A percentile compares a stretch with the other conserved stretches of the same genome.
Conservation (phyloP, 1,140 invertebrate genomes). For the Anoplophora glabripennis region DNA sequence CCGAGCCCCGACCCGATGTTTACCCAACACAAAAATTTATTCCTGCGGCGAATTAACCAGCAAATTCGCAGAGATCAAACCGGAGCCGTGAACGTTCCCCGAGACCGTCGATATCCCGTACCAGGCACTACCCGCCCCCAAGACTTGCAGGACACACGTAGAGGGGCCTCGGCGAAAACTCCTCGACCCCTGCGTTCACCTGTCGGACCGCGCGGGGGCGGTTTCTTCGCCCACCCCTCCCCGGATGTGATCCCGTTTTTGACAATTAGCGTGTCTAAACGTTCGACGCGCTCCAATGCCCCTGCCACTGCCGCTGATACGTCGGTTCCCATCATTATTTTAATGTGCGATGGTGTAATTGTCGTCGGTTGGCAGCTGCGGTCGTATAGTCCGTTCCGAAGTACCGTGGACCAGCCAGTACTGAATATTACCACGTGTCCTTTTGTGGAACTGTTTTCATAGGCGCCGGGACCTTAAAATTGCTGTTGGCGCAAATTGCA, state of each 20-base stretch:
- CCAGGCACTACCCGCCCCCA: slow-evolving; percentile 15
- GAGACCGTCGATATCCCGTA: slow-evolving; percentile 21
- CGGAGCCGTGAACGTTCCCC: too few species aligned
- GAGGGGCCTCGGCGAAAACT: slow-evolving; percentile 4
- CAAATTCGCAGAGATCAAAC: neutral
- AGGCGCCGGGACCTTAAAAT: neutral
- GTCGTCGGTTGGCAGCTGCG: neutral
- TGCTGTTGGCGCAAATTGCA: too few species aligned
- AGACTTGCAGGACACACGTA: neutral
- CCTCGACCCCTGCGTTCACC: slow-evolving; percentile 17
- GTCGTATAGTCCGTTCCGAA: neutral
- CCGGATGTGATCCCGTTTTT: slow-evolving; percentile 15
- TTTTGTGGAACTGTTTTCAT: neutral
- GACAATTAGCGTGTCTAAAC: slow-evolving; percentile 27
- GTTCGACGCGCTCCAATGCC: slow-evolving; percentile 17
- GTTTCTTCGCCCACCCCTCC: neutral
- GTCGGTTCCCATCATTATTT: neutral
- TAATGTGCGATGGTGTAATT: neutral
- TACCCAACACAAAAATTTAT: neutral
- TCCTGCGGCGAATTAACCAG: neutral
- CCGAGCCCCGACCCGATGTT: neutral
- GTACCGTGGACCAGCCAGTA: neutral
- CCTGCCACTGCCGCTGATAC: neutral
- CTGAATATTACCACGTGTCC: neutral
- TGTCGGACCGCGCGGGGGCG: slow-evolving; percentile 13